A percentile compares a stretch with the other conserved stretches of the same genome.
Evolutionary conservation across 2,797 vertebrate genomes (phyloP).

Genomic region (Dromococcyx pavoninus): DNA sequence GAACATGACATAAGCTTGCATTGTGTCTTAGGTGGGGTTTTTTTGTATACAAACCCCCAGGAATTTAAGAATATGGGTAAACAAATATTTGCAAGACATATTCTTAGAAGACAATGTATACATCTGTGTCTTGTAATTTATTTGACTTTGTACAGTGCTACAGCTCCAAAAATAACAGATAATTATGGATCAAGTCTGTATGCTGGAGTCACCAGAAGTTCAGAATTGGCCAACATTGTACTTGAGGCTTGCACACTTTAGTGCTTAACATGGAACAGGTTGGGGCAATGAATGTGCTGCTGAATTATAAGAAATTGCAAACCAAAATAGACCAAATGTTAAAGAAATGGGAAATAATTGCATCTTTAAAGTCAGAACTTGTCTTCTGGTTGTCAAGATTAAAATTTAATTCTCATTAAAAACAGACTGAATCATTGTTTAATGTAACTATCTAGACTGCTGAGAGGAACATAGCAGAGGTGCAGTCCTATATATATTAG

Average conservation of each 20-base stretch:
- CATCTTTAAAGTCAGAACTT: background rate
- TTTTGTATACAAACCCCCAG: conserved; percentile 22
- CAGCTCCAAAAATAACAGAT: conserved; percentile 70
- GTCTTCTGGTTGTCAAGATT: background rate
- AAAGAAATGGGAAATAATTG: background rate
- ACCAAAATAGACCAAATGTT: conserved; percentile 14
- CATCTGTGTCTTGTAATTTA: conserved; percentile 72
- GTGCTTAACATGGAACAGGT: background rate
- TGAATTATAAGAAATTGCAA: conserved; percentile 15
- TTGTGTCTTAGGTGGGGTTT: background rate
- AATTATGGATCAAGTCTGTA: conserved; percentile 67
- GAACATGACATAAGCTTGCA: background rate
- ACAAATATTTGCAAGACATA: conserved; percentile 37
- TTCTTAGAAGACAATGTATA: conserved; percentile 61
- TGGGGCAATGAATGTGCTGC: background rate
- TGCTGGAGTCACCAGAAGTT: conserved; percentile 60
- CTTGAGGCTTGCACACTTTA: conserved; percentile 40
- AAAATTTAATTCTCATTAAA: background rate
- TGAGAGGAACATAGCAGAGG: background rate
- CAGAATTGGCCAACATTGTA: conserved; percentile 40
- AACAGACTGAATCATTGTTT: background rate
- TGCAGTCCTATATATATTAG: background rate
- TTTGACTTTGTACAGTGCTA: background rate
- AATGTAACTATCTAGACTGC: background rate
- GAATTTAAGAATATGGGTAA: conserved; percentile 46